Conservation (phyloP, 2,888 invertebrate genomes). For the Amblyjoppa fuscipennis region DNA sequence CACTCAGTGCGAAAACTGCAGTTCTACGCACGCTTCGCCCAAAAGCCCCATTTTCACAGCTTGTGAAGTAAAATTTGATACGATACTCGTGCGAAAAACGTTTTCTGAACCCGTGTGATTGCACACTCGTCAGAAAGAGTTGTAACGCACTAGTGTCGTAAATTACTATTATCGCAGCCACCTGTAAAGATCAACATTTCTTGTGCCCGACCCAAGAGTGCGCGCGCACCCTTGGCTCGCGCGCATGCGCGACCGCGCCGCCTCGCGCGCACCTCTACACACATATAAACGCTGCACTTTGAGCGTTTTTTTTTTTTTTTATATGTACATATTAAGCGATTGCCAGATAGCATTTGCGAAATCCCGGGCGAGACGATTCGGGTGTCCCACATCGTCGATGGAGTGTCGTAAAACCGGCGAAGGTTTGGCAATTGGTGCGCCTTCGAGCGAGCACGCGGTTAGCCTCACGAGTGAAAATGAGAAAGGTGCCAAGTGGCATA, state of each 20-base stretch:
- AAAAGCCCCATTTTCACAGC: too few species aligned
- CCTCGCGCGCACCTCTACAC: background rate
- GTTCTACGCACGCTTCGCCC: too few species aligned
- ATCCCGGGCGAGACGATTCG: slow-evolving; percentile 43
- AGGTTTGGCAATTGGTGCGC: slow-evolving; percentile 63
- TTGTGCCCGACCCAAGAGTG: too few species aligned
- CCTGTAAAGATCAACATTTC: too few species aligned
- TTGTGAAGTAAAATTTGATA: too few species aligned
- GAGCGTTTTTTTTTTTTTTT: slow-evolving; percentile 10
- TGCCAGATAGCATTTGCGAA: slow-evolving; percentile 54
- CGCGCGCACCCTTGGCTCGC: too few species aligned
- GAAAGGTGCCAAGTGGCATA: slow-evolving; percentile 69
- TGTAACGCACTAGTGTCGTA: too few species aligned
- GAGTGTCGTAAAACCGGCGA: slow-evolving; percentile 43
- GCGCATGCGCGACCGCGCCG: background rate
- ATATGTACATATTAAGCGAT: slow-evolving; percentile 41
- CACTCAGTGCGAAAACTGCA: too few species aligned
- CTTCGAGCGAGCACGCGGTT: slow-evolving; percentile 31
- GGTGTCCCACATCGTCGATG: slow-evolving; percentile 30
- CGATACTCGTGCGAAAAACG: too few species aligned
- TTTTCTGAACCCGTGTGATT: too few species aligned
- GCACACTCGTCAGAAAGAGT: too few species aligned
- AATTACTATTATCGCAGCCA: too few species aligned
- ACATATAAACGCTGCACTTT: background rate
- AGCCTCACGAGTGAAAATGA: slow-evolving; percentile 61